A percentile compares a stretch with the other conserved stretches of the same genome.
phyloP scores from a whole-genome alignment of 2,888 invertebrate genomes.

The Hemistola chrysoprasaria region DNA sequence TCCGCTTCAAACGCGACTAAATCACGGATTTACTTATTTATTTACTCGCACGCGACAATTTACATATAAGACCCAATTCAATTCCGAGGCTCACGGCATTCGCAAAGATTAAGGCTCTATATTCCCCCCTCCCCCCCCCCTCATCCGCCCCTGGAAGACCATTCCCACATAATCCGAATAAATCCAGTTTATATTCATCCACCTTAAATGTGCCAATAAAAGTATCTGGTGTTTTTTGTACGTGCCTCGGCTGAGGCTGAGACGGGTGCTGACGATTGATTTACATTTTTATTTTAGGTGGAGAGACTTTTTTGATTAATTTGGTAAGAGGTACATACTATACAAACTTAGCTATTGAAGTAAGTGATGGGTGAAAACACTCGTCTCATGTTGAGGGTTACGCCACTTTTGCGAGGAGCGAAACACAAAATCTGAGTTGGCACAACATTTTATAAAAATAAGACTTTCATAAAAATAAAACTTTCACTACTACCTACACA shows the following conservation, averaged over 20 bases:
- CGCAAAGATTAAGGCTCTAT: constrained; percentile 71
- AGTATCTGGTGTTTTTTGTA: constrained; percentile 62
- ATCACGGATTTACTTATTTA: constrained; percentile 70
- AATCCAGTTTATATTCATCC: constrained; percentile 81
- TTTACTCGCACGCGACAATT: constrained; percentile 76
- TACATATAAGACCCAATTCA: constrained; percentile 78
- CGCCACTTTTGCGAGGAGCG: too few species aligned
- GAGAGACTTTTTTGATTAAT: too few species aligned
- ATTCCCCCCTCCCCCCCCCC: constrained; percentile 36
- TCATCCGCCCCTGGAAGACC: constrained; percentile 49
- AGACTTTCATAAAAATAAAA: too few species aligned
- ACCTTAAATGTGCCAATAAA: constrained; percentile 79
- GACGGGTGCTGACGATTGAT: constrained; percentile 19
- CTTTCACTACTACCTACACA: too few species aligned
- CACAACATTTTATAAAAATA: too few species aligned
- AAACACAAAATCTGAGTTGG: too few species aligned
- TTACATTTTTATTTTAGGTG: constrained; percentile 19
- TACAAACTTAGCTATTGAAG: too few species aligned
- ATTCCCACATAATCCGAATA: constrained; percentile 73
- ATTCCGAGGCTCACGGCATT: constrained; percentile 72
- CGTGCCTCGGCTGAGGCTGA: constrained; percentile 24
- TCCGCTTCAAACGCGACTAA: constrained; percentile 61
- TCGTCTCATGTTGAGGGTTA: too few species aligned
- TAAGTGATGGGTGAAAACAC: too few species aligned
- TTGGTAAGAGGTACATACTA: too few species aligned